Conservation (phyloP, 2,113 vertebrate species). For the Hemiscyllium ocellatum region DNA sequence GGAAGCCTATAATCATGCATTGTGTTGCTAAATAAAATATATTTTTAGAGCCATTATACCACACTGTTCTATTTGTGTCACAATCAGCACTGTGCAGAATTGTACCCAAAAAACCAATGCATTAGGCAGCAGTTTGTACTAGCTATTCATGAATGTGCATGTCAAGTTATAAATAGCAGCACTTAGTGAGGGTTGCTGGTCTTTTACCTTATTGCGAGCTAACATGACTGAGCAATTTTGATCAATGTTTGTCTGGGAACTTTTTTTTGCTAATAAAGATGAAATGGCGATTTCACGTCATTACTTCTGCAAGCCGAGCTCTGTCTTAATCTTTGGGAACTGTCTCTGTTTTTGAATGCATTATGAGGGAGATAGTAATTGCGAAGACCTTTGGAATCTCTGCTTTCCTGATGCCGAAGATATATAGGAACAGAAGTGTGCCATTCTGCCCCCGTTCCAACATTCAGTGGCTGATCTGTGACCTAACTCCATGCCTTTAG, state of each 20-base stretch:
- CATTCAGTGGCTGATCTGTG: no score
- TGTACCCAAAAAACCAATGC: background rate
- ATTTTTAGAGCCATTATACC: background rate
- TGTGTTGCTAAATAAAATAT: background rate
- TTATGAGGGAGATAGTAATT: no score
- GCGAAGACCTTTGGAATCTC: no score
- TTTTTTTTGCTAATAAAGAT: background rate
- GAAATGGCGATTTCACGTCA: background rate
- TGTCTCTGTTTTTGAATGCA: no score
- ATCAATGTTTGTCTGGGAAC: background rate
- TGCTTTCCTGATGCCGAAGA: no score
- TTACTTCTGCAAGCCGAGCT: no score
- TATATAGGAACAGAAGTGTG: no score
- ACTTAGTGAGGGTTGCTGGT: background rate
- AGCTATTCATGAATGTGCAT: background rate
- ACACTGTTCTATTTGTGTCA: background rate
- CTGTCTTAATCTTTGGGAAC: no score
- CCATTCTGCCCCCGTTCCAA: no score
- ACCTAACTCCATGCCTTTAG: no score
- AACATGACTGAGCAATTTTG: background rate
- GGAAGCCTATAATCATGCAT: background rate
- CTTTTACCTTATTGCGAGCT: background rate
- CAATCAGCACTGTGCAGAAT: background rate
- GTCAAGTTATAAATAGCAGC: background rate
- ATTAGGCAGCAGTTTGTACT: background rate